Conservation (phyloP, 2,113 vertebrate genomes). For the Bufo bufo region DNA sequence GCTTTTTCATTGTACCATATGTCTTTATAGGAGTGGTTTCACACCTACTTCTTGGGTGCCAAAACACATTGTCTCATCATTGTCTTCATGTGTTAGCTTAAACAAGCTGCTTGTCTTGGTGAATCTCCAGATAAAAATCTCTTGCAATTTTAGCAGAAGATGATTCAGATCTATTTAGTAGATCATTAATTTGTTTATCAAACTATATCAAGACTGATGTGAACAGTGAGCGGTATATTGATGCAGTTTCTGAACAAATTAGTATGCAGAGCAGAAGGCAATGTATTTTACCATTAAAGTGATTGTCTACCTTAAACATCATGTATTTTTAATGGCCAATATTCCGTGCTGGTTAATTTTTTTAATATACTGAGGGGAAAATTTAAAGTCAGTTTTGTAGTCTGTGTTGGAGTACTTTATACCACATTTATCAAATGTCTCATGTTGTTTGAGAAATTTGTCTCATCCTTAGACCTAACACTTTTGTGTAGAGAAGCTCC, state of each 20-base stretch:
- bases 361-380: no score
- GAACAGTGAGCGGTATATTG: background rate
- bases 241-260: background rate
- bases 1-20: background rate
- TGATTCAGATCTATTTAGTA: background rate
- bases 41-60: background rate
- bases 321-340: no score
- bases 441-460: no score
- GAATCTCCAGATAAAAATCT: background rate
- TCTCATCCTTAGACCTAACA: no score
- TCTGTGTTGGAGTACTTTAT: no score
- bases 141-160: background rate
- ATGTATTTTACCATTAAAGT: background rate
- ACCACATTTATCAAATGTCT: no score
- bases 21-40: background rate
- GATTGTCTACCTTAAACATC: no score
- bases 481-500: no score
- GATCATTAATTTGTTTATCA: background rate
- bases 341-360: no score
- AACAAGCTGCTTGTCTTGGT: background rate
- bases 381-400: no score
- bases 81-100: background rate
- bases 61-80: slow-evolving; percentile 3
- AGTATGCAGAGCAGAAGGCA: background rate
- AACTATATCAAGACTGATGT: no score